Evolutionary conservation across 1,140 invertebrate species (phyloP), one percentile per base, ranked within the genome.

Genomic region (Halesus radiatus): DNA sequence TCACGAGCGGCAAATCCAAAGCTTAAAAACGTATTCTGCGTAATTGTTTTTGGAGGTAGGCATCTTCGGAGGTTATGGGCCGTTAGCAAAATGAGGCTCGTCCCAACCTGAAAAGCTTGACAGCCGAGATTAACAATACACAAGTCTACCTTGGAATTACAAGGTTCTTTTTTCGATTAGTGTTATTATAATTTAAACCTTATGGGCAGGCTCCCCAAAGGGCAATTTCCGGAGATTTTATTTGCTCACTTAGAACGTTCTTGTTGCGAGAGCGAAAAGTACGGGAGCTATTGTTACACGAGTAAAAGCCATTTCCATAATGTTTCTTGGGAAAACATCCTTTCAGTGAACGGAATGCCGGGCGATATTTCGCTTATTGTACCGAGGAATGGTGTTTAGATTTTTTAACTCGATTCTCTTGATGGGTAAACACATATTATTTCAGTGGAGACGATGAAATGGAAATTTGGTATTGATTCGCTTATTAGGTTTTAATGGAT

Each of bases 61-160:
- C 56, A 26, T 22, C 29, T 8, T 7, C 58, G 70, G 68, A 80
- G 78, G 78, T 80, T 74, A 80, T 56, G 80, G 80, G 73, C 75
- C 74, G 80, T 77, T 77, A 77, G 75, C 74, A 53, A 80, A 80
- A 80, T 76, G 80, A 77, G 75, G 62, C 62, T 60, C 45, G 54
- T 22, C 23, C 23, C 26, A 58, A 58, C 73, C 74, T 70, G 75
- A 80, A 81, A 77, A 58, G 76, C 81, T 76, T 82, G 81, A 82
- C 81, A 79, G 81, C 22, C 68, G 54, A 80, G 81, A 82, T 82
- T 82, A 82, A 82, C 81, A 82, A 79, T 82, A 72, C 80, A 80
- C 75, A 77, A 78, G 81, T 73, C 73, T 15, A 23, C 66, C 66
- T 20, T 45, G 45, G n/a, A 70, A 45, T 45, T 45, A 70, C 66